Percentiles rank a stretch among this genome's conserved stretches.
Evolutionary conservation across 2,797 vertebrate species (phyloP).

Genomic region (Lophius americanus): DNA sequence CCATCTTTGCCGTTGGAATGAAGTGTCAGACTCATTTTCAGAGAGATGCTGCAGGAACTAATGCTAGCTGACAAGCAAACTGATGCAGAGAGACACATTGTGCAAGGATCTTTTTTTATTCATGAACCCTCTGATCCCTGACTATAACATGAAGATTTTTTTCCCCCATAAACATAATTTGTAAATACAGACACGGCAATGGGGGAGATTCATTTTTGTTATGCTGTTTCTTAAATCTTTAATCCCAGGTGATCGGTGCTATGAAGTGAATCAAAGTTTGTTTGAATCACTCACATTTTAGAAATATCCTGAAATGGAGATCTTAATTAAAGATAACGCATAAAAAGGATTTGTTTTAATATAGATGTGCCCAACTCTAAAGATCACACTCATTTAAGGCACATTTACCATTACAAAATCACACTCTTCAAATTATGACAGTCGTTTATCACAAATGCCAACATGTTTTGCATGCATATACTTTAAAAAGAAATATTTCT

Average conservation of each 20-base stretch:
- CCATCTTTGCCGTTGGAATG: conserved; percentile 46
- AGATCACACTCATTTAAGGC: conserved; percentile 13
- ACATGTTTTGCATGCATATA: not conserved
- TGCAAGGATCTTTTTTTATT: conserved; percentile 54
- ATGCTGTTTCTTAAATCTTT: conserved; percentile 1
- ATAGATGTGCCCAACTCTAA: not conserved
- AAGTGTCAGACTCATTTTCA: conserved; percentile 66
- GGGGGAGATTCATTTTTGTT: not conserved
- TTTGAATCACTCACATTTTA: not conserved
- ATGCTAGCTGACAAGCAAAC: conserved; percentile 67
- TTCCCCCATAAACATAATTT: conserved; percentile 15
- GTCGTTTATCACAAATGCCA: conserved; percentile 30
- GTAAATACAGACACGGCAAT: conserved; percentile 30
- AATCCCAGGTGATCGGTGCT: not conserved
- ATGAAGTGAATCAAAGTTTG: not conserved
- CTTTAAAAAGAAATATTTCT: conserved; percentile 6
- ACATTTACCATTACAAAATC: conserved; percentile 1
- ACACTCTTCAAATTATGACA: conserved; percentile 2
- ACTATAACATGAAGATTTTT: conserved; percentile 18
- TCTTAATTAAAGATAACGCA: not conserved
- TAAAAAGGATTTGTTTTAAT: not conserved
- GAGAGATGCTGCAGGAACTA: conserved; percentile 47
- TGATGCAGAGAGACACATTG: conserved; percentile 39
- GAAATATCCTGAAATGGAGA: not conserved
- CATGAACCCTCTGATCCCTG: conserved; percentile 39